Conservation (phyloP, 2,888 invertebrate genomes). For the Zele albiditarsus region DNA sequence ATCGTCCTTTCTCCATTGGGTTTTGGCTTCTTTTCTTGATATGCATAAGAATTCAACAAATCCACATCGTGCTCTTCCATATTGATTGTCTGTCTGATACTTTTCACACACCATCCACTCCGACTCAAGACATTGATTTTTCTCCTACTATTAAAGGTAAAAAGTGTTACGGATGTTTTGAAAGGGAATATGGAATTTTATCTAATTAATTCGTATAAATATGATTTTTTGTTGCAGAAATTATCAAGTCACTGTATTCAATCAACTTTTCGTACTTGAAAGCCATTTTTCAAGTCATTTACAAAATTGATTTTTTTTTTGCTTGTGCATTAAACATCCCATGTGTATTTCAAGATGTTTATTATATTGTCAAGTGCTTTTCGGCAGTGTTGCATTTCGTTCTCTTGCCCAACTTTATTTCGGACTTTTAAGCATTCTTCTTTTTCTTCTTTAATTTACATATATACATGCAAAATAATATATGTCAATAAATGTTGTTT, state of each 20-base stretch:
- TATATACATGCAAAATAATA: constrained; percentile 37
- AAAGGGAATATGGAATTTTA: not conserved
- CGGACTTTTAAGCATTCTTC: constrained; percentile 36
- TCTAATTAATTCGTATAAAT: not conserved
- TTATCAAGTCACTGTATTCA: not conserved
- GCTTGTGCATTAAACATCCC: constrained; percentile 49
- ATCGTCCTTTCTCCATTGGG: constrained; percentile 3
- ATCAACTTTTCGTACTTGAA: not conserved
- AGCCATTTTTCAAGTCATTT: not conserved
- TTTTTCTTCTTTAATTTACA: constrained; percentile 38
- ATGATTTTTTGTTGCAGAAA: not conserved
- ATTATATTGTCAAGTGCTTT: constrained; percentile 57
- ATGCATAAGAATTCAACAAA: constrained; percentile 19
- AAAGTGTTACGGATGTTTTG: not conserved
- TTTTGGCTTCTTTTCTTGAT: constrained; percentile 20
- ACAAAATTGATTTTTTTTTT: constrained; percentile 55
- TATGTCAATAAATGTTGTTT: constrained; percentile 63
- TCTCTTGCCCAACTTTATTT: not conserved
- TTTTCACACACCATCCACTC: not conserved
- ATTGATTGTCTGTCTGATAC: constrained; percentile 29
- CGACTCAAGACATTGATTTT: constrained; percentile 2
- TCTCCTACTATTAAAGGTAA: not conserved
- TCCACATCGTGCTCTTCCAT: constrained; percentile 12
- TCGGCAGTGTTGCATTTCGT: constrained; percentile 63
- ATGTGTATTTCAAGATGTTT: constrained; percentile 24